These are phyloP conservation scores for Pempheris klunzingeri DNA, from an alignment of 2,797 vertebrate species.

Conservation along the genomic window DNA sequence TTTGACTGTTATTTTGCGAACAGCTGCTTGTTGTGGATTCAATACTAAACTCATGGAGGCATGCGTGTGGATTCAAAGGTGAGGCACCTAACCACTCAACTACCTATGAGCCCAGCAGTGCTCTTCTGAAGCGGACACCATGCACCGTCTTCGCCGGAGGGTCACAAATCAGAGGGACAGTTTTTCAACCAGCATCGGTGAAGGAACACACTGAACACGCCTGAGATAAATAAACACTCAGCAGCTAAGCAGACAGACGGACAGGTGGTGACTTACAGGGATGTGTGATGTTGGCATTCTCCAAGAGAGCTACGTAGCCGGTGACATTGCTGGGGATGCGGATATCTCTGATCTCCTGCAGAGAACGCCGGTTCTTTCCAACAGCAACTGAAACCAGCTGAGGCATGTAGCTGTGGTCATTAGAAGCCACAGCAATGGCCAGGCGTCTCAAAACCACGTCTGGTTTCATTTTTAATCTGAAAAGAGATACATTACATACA, in stretches of 20 bases:
- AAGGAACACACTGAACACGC: slow-evolving; percentile 1
- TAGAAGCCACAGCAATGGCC: slow-evolving; percentile 94
- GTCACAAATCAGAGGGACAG: background rate
- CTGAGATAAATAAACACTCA: background rate
- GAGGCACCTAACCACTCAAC: slow-evolving; percentile 2
- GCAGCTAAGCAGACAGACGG: background rate
- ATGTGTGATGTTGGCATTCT: slow-evolving; percentile 97
- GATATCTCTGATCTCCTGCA: slow-evolving; percentile 96
- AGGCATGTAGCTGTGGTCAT: slow-evolving; percentile 99
- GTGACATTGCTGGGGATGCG: slow-evolving; percentile 98
- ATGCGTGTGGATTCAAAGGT: background rate
- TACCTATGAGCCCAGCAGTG: background rate
- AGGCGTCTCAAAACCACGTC: slow-evolving; percentile 94
- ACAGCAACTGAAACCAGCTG: slow-evolving; percentile 96
- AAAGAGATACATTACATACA: background rate
- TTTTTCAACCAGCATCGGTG: background rate
- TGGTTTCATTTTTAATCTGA: slow-evolving; percentile 96
- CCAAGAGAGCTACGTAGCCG: slow-evolving; percentile 95
- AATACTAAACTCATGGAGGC: background rate
- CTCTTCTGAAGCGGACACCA: background rate
- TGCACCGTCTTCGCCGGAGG: background rate
- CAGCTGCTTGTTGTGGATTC: background rate
- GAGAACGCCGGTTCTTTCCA: slow-evolving; percentile 90
- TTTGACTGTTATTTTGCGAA: background rate
- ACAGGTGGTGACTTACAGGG: slow-evolving; percentile 90